Base-by-base conservation (phyloP, 2,113 vertebrate species). In the Cheirogaleus medius region DNA sequence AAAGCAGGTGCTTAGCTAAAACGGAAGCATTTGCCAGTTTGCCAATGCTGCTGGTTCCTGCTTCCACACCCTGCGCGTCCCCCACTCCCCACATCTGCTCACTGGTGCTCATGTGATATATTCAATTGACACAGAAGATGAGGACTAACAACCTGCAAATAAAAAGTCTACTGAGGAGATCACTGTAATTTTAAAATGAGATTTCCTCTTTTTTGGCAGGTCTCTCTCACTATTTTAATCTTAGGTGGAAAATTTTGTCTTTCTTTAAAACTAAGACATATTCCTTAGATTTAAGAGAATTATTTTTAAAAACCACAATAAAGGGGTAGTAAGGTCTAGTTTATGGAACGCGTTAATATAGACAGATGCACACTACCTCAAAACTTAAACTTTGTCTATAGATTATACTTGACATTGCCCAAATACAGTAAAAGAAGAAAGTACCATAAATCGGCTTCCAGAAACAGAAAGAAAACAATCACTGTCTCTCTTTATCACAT, bases 1-100 rank as follows among this genome's bases (percentile, higher is more conserved):
- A 90, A 94, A 82, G 74, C 94, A 96, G 96, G 95, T 90, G 87
- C 56, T 91, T 76, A 91, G 90, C 96, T 63, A 91, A 96, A 95
- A 96, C 80, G 95, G 56, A 95, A 95, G 73, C 77, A 23, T 77
- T 54, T 95, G 92, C 96, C 69, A 73, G 56, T 95, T 34, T 97
- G 93, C 82, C 86, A 94, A 27, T 13, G 3, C 77, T 81, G 91
- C 94, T 96, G 73, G 42, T 77, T 94, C 77, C 85, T 71, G 49
- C 90, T 81, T 84, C 88, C n/a, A 87, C 47, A 76, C 29, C 58
- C 84, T 12, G 17, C 77, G 23, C 0, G 14, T 11, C 3, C 69
- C 37, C 54, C 68, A 66, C 39, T 20, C 88, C 82, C 71, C 87
- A 90, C 91, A 94, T 80, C 85, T 97, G 95, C 77, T 97, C 86